These are phyloP conservation scores for Colistium nudipinnis DNA, from an alignment of 2,113 vertebrate genomes.

Conservation along the genomic window DNA sequence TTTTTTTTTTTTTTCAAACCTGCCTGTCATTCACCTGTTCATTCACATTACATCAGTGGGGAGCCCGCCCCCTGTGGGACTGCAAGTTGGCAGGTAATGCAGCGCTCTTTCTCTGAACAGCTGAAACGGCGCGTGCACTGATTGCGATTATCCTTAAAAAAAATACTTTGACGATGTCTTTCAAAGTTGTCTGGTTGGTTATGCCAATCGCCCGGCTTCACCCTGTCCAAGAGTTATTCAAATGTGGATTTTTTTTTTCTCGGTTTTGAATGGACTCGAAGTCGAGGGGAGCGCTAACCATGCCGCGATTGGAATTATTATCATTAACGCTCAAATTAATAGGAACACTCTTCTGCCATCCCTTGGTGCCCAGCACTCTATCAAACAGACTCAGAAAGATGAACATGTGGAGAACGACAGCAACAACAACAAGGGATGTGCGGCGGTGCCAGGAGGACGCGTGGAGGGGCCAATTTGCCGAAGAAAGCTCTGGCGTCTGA, in stretches of 20 bases:
- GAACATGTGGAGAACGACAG: conserved; percentile 34
- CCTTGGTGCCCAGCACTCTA: conserved; percentile 1
- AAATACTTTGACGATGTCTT: conserved; percentile 40
- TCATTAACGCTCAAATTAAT: conserved; percentile 34
- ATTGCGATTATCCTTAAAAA: conserved; percentile 50
- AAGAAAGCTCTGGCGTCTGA: conserved; percentile 57
- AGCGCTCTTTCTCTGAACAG: conserved; percentile 26
- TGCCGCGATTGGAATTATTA: conserved; percentile 36
- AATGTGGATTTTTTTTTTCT: conserved; percentile 43
- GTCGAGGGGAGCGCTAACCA: conserved; percentile 40
- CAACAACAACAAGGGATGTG: conserved; percentile 53
- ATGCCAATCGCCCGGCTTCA: conserved; percentile 13
- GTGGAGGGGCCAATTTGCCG: conserved; percentile 67
- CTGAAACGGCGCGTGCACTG: conserved; percentile 60
- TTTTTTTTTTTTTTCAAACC: neutral
- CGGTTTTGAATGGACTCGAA: conserved; percentile 46
- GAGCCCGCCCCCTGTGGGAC: conserved; percentile 27
- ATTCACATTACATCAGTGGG: conserved; percentile 56
- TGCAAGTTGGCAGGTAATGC: conserved; percentile 52
- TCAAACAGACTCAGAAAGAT: conserved; percentile 35
- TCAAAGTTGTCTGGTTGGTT: conserved; percentile 19
- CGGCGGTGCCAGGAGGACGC: conserved; percentile 55
- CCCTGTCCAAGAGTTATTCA: conserved; percentile 18
- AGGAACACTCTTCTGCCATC: neutral
- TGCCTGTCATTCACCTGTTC: conserved; percentile 60